phyloP scores from a whole-genome alignment of 2,888 invertebrate species.

The Phalera bucephala region DNA sequence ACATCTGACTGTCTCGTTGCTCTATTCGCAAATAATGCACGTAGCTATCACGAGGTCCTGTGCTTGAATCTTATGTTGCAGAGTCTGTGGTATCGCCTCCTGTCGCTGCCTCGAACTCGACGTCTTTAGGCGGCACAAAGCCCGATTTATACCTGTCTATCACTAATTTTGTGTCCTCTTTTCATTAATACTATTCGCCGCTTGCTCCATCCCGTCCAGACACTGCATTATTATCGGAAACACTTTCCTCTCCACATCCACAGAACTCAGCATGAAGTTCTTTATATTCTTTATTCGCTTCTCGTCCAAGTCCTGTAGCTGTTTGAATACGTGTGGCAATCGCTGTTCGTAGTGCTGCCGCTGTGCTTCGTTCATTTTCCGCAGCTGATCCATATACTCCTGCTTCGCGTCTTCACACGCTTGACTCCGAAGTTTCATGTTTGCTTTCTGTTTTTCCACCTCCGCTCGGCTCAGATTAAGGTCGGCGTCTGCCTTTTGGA shows the following conservation, averaged over 20 bases:
- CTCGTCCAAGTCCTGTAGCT: conserved; percentile 96
- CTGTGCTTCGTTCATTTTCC: conserved; percentile 96
- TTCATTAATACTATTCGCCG: conserved; percentile 96
- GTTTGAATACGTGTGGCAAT: conserved; percentile 94
- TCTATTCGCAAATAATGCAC: too few species aligned
- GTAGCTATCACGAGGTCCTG: too few species aligned
- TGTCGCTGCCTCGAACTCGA: conserved; percentile 93
- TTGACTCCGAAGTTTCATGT: conserved; percentile 89
- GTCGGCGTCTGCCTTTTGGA: conserved; percentile 98
- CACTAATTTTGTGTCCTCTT: conserved; percentile 94
- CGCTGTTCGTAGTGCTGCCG: conserved; percentile 91
- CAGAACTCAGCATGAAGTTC: conserved; percentile 95
- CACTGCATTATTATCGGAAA: conserved; percentile 98
- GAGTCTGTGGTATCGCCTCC: conserved; percentile 81
- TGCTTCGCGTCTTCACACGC: conserved; percentile 98
- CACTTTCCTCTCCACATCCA: conserved; percentile 96
- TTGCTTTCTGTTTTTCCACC: conserved; percentile 96
- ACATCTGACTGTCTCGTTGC: too few species aligned
- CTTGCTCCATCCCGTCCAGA: conserved; percentile 96
- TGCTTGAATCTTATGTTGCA: too few species aligned
- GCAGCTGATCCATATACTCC: conserved; percentile 97
- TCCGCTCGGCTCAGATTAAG: conserved; percentile 97
- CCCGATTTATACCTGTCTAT: conserved; percentile 98
- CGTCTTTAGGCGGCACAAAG: conserved; percentile 95
- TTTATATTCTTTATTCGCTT: conserved; percentile 96